A percentile compares a stretch with the other conserved stretches of the same genome.
These are phyloP conservation scores for Pterois miles DNA, from an alignment of 2,797 vertebrate species.

Conservation along the genomic window DNA sequence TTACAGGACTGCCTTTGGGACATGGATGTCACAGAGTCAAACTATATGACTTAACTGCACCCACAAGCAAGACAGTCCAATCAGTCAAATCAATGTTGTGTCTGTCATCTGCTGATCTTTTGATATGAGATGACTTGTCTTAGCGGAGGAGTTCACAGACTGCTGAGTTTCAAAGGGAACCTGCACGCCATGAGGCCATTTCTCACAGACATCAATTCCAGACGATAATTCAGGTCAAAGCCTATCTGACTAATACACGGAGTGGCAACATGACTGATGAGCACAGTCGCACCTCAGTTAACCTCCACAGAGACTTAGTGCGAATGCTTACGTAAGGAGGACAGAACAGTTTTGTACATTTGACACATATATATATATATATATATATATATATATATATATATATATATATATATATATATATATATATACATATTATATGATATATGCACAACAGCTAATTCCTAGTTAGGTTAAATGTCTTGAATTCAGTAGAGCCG, in stretches of 20 bases:
- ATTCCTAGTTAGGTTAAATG: constrained; percentile 45
- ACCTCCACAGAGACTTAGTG: constrained; percentile 24
- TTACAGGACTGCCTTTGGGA: constrained; percentile 1
- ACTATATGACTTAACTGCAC: constrained; percentile 12
- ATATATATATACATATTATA: too few relatives aligned
- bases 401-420: too few relatives aligned
- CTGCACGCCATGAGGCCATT: constrained; percentile 9
- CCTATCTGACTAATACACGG: constrained; percentile 40
- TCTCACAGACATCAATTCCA: constrained; percentile 45
- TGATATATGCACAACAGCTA: constrained; percentile 24
- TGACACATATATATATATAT: constrained; percentile 19
- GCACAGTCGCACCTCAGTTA: constrained; percentile 39
- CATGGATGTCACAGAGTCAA: constrained; percentile 14
- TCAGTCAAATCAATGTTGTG: constrained; percentile 27
- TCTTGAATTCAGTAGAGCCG: constrained; percentile 3
- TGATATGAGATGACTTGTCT: constrained; percentile 5
- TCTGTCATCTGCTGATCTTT: constrained; percentile 30
- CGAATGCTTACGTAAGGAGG: constrained; percentile 27
- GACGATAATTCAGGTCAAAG: constrained; percentile 64
- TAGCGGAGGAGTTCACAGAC: constrained; percentile 6
- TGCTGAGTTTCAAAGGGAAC: constrained; percentile 46
- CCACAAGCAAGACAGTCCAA: constrained; percentile 19
- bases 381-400: too few relatives aligned
- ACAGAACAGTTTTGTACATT: not conserved
- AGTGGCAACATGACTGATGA: constrained; percentile 63